A percentile compares a stretch with the other conserved stretches of the same genome.
phyloP scores from a whole-genome alignment of 1,140 invertebrate genomes.

The Drosophila serrata region DNA sequence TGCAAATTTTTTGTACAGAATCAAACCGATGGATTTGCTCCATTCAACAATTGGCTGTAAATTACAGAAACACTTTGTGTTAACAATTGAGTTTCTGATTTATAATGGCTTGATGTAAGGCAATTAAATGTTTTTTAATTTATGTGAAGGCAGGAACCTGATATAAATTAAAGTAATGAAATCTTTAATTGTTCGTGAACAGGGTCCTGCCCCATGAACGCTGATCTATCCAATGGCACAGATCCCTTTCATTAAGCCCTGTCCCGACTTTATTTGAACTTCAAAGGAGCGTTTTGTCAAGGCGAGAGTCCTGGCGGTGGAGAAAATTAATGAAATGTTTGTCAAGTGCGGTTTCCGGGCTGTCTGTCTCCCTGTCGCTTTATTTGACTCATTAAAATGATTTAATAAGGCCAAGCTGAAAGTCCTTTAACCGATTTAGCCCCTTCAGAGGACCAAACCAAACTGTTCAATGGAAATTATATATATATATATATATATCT shows the following conservation, averaged over 20 bases:
- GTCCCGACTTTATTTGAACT: conserved; percentile 39
- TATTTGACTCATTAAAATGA: conserved; percentile 81
- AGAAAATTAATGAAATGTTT: conserved; percentile 71
- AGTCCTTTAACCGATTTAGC: conserved; percentile 37
- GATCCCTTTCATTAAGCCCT: conserved; percentile 46
- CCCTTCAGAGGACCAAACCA: neutral
- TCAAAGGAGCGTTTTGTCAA: conserved; percentile 45
- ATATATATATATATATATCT: too few species aligned
- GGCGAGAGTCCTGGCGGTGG: conserved; percentile 26
- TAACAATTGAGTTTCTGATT: conserved; percentile 33
- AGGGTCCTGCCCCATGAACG: conserved; percentile 38
- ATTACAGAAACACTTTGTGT: conserved; percentile 20
- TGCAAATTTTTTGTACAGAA: conserved; percentile 42
- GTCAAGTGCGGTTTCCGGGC: conserved; percentile 56
- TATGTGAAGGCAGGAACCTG: neutral
- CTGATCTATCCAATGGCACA: conserved; percentile 10
- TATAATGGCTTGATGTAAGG: conserved; percentile 9
- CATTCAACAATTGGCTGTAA: conserved; percentile 54
- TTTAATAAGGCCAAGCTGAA: conserved; percentile 61
- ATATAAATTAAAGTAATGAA: conserved; percentile 14
- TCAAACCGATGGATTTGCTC: conserved; percentile 35
- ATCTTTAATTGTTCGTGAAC: conserved; percentile 16
- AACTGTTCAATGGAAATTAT: conserved; percentile 7
- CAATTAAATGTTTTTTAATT: conserved; percentile 24
- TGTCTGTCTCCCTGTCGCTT: conserved; percentile 25